Base-by-base conservation (phyloP, 2,888 invertebrate species). In the Trichacis sp. region DNA sequence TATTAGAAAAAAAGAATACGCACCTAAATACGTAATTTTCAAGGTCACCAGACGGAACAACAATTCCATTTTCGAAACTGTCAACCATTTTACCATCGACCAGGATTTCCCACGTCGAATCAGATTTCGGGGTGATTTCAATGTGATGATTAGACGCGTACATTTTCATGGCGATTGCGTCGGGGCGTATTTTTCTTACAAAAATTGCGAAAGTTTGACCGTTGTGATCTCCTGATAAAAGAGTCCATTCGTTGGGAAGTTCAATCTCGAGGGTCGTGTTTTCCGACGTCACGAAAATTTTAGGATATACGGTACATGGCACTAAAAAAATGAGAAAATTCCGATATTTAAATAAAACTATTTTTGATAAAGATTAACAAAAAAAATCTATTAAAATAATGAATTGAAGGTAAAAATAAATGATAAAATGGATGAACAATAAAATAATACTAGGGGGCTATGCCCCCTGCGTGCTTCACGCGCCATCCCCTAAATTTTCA, bases 221-320 rank as follows among this genome's bases (percentile, higher is more conserved):
- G 1, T 65, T 46, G 29, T 71, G 57, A 63, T 85, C 79, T 2
- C 79, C 83, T 8, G 81, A 69, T 29, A 80, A 69, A 36, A 84
- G 58, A 1, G 78, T 80, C 84, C 85, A 86, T 5, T 82, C 72
- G 1, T 73, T 63, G 1, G 76, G 59, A 18, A 81, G 48, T 1
- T 29, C 30, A 43, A 73, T 68, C 1, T 72, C 60, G 15, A 77
- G 54, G 3, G 64, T 54, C 1, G 63, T 60, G 40, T 77, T 73
- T 11, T 79, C 75, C 1, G 72, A 60, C n/a, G 72, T 77, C 24
- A 68, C 29, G 1, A 76, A 51, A 36, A 61, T 56, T 53, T 78
- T 53, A 9, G 77, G 72, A 33, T 77, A 71, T 1, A 79, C 49
- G 1, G 76, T 69, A 65, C 85, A 86, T 0, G 75, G 43, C 42